A percentile compares a stretch with the other conserved stretches of the same genome.
phyloP scores from a whole-genome alignment of 2,113 vertebrate species.

The Cynoglossus semilaevis region DNA sequence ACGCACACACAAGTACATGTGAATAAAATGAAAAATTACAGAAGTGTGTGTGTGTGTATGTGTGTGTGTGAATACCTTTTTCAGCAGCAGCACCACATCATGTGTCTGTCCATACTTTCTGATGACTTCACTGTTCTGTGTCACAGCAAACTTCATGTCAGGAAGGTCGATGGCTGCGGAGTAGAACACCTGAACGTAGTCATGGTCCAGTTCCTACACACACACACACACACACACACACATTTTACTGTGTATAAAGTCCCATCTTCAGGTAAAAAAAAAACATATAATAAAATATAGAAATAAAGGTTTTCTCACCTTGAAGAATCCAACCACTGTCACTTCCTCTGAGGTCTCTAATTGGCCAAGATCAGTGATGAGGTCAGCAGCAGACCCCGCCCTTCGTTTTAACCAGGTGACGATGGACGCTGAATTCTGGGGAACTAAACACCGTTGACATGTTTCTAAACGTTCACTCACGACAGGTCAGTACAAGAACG shows the following conservation, averaged over 20 bases:
- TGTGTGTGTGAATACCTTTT: conserved; percentile 76
- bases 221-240: conserved; percentile 35
- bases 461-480: too few relatives aligned
- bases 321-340: conserved; percentile 86
- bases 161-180: conserved; percentile 79
- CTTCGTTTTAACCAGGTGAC: conserved; percentile 87
- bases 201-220: conserved; percentile 77
- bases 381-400: conserved; percentile 76
- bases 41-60: too few relatives aligned
- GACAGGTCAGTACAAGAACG: too few relatives aligned
- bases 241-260: background rate
- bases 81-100: conserved; percentile 81
- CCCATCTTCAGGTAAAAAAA: background rate
- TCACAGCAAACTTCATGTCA: conserved; percentile 81
- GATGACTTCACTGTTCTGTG: conserved; percentile 63
- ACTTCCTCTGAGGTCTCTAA: conserved; percentile 75
- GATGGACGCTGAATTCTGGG: conserved; percentile 81
- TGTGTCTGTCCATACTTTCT: conserved; percentile 69
- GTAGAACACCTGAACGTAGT: conserved; percentile 75
- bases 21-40: too few relatives aligned
- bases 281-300: background rate
- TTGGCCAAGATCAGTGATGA: conserved; percentile 76
- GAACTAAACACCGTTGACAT: conserved; percentile 63
- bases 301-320: conserved; percentile 73
- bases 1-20: conserved; percentile 6